Evolutionary conservation across 1,140 invertebrate species (phyloP).

Genomic region (Drosophila rhopaloa): DNA sequence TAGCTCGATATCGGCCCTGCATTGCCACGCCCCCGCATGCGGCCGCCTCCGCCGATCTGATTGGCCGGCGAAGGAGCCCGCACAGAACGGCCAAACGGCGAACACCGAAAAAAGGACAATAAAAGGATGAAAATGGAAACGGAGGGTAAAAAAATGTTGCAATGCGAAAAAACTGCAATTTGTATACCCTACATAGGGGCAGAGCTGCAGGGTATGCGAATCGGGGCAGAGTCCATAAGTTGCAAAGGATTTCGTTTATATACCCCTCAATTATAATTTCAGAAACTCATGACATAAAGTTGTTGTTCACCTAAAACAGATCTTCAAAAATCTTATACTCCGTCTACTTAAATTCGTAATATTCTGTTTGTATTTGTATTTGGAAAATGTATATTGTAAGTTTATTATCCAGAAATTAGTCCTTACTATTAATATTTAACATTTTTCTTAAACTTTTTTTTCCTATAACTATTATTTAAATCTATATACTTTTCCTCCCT

Average conservation of each 20-base stretch:
- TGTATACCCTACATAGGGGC: conserved; percentile 25
- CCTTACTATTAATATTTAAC: too few relatives aligned
- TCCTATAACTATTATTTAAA: too few relatives aligned
- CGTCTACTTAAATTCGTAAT: too few relatives aligned
- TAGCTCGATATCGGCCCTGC: conserved; percentile 39
- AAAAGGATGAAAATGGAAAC: conserved; percentile 17
- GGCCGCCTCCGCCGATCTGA: conserved; percentile 57
- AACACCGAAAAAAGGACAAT: conserved; percentile 23
- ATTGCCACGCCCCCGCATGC: conserved; percentile 65
- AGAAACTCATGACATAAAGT: too few relatives aligned
- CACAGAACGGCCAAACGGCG: conserved; percentile 12
- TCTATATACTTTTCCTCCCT: too few relatives aligned
- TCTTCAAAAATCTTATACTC: too few relatives aligned
- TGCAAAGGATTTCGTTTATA: neutral
- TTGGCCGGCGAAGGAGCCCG: conserved; percentile 46
- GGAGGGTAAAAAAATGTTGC: conserved; percentile 5
- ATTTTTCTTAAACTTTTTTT: too few relatives aligned
- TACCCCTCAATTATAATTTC: too few relatives aligned
- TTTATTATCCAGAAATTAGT: too few relatives aligned
- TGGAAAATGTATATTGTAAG: too few relatives aligned
- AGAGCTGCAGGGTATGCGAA: conserved; percentile 1
- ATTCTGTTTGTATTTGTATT: too few relatives aligned
- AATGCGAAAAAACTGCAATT: conserved; percentile 33
- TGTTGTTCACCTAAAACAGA: too few relatives aligned
- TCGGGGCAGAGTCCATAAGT: neutral